Conservation (phyloP, 2,888 invertebrate species). For the Linyphia triangularis region DNA sequence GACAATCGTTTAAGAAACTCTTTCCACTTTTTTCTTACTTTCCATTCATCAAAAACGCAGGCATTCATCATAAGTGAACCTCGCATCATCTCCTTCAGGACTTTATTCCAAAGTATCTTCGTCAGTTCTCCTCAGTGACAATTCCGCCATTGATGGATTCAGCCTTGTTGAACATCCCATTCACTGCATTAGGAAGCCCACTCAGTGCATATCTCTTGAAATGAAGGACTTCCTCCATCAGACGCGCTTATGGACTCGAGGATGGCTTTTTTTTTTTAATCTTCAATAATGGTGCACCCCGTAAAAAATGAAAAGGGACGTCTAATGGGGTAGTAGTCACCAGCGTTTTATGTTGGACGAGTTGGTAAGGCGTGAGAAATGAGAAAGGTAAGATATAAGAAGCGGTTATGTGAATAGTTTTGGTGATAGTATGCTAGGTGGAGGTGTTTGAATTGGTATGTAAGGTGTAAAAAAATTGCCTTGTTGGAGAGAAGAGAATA, state of each 20-base stretch:
- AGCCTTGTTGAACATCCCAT: conserved; percentile 64
- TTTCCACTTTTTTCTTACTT: not conserved
- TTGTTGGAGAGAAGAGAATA: not conserved
- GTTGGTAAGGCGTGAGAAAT: conserved; percentile 36
- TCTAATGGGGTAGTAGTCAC: conserved; percentile 11
- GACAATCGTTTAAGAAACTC: conserved; percentile 22
- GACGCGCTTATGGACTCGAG: not conserved
- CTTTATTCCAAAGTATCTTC: conserved; percentile 16
- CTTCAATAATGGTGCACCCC: not conserved
- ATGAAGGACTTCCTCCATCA: conserved; percentile 33
- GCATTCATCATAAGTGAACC: not conserved
- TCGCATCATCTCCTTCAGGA: not conserved
- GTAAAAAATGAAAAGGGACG: not conserved
- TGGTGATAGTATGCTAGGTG: not conserved
- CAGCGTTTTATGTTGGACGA: not conserved
- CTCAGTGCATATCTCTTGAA: conserved; percentile 29
- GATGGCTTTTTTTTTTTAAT: no score
- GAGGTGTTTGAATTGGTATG: not conserved
- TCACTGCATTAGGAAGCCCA: conserved; percentile 26
- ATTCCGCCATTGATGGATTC: conserved; percentile 56
- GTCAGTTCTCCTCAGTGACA: not conserved
- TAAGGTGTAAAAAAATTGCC: not conserved
- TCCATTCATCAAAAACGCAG: conserved; percentile 14
- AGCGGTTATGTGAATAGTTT: not conserved
- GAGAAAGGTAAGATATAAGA: conserved; percentile 16